Base-by-base conservation (phyloP, 1,140 invertebrate species). In the Pomacea maculata region DNA sequence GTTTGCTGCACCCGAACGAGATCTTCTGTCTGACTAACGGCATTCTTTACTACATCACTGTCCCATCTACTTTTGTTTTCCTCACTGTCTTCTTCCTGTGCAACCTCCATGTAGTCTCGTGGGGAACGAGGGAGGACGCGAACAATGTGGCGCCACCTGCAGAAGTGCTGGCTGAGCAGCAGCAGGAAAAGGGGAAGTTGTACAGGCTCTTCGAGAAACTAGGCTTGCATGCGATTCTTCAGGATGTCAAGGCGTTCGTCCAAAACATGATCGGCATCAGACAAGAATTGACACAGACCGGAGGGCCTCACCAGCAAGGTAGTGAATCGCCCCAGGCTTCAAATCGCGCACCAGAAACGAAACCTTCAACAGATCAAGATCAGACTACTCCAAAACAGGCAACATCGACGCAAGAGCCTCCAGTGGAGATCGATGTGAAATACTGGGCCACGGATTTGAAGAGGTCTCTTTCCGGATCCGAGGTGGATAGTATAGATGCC, bases 41-140 rank as follows among this genome's bases (percentile, higher is more conserved):
- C 86, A 93, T 97, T 3, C 95, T 99, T 83, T 99, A 99, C 91
- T 94, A 99, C 72, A 92, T 99, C 10, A 97, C 96, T 52, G 99
- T 99, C 86, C 98, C 98, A 0, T 98, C 97, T 87, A 99, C 99
- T 95, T 99, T 99, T 93, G 93, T 99, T 83, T 94, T 99, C 21
- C 93, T 99, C 85, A 98, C 99, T 88, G 94, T 99, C 61, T 99
- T 99, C 91, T 99, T 98, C 17, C 95, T 99, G 83, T 98, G 98
- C 90, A 99, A 99, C 92, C 92, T 99, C 75, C 99, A 99, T 89
- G 96, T 98, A 80, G 98, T 99, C 83, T 95, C 97, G 0, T 99
- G 98, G 98, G 98, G 98, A 88, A 99, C 98, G 6, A 94, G 98
- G 83, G 98, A 99, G 93, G 97, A 98, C 1, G 95, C 95, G 80